These are phyloP conservation scores for Nymphalis c-album DNA, from an alignment of 2,888 invertebrate species.

Conservation along the genomic window DNA sequence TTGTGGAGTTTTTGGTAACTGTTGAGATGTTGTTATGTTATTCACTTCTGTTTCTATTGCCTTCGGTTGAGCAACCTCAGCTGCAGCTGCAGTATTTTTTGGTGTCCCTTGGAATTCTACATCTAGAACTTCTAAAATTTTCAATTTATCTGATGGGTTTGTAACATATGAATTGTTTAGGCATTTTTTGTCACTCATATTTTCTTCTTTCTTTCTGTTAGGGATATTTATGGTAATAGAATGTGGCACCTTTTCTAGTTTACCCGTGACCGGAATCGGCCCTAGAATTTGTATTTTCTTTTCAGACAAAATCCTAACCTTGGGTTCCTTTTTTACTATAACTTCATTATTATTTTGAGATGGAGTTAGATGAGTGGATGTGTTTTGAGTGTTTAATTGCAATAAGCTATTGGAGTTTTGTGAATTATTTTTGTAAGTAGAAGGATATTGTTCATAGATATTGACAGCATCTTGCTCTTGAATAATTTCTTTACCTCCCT, in stretches of 20 bases:
- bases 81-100: background rate
- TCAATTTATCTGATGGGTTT: slow-evolving; percentile 20
- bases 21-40: slow-evolving; percentile 4
- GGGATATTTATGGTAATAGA: slow-evolving; percentile 50
- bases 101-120: slow-evolving; percentile 17
- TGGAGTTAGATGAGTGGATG: background rate
- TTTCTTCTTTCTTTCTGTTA: slow-evolving; percentile 33
- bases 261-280: slow-evolving; percentile 50
- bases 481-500: slow-evolving; percentile 21
- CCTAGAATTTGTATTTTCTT: slow-evolving; percentile 55
- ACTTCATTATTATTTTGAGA: slow-evolving; percentile 7
- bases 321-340: slow-evolving; percentile 41
- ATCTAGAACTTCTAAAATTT: slow-evolving; percentile 30
- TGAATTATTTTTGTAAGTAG: background rate
- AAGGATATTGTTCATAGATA: background rate
- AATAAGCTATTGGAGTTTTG: slow-evolving; percentile 4
- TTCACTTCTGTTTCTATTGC: slow-evolving; percentile 6
- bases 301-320: slow-evolving; percentile 64
- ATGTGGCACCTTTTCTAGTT: slow-evolving; percentile 57
- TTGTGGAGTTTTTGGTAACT: slow-evolving; percentile 28
- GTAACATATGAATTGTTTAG: background rate
- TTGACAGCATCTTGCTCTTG: slow-evolving; percentile 18
- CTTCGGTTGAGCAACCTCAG: slow-evolving; percentile 6
- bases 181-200: slow-evolving; percentile 1
- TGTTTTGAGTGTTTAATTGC: slow-evolving; percentile 3